Base-by-base conservation (phyloP, 2,113 vertebrate species). In the Patagioenas fasciata region DNA sequence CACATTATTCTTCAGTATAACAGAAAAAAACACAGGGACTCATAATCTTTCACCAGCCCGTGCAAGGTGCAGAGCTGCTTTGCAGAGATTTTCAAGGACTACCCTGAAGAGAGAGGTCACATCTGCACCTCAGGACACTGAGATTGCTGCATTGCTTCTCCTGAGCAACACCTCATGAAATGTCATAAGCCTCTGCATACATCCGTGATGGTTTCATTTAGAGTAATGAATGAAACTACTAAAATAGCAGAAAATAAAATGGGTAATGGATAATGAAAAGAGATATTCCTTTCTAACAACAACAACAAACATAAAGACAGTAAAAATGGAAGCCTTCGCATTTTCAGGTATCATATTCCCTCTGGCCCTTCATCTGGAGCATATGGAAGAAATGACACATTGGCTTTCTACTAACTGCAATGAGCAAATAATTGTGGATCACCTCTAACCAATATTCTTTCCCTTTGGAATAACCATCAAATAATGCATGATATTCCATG, bases 401-500 rank as follows among this genome's bases (percentile, higher is more conserved):
- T 53, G 26, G 21, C 58, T 91, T 92, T 88, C 40, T 75, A 34
- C 31, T 78, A 74, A 80, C 53, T 61, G 53, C 42, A 94, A 64
- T 90, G 29, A 95, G 47, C 19, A 91, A 88, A 91, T 88, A 78
- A 34, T 38, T 88, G 34, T 74, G 80, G 60, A 64, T 83, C 6
- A 44, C 53, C 56, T 86, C 57, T 65, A 89, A 83, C 58, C 25
- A 75, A 60, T 92, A 75, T 23, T 80, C 73, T 79, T 93, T 75
- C 25, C 65, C 48, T 86, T 86, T 69, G 54, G 62, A 71, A 32
- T 31, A 77, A 32, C 82, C 86, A 38, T 51, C 72, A 92, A 89
- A 62, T 93, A 72, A 71, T 60, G 44, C 24, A 69, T 47, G 51
- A 89, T 88, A 62, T 67, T 94, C 75, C 87, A 58, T 90, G 71